Evolutionary conservation across 2,888 invertebrate genomes (phyloP).

Genomic region (Zhuqinia jingwanae): DNA sequence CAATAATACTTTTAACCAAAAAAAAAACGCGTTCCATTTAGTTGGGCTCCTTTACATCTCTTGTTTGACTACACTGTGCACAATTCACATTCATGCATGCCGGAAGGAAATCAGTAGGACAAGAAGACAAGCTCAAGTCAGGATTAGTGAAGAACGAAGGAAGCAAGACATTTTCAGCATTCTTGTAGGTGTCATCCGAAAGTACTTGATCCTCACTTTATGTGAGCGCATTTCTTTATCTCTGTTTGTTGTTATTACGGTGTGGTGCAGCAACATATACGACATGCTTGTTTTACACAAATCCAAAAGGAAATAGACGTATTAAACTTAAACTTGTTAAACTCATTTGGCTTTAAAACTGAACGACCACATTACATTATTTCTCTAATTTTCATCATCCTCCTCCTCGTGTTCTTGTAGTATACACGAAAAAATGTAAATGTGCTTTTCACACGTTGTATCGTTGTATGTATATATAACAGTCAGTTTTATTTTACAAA

Average conservation of each 20-base stretch:
- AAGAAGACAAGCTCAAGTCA: constrained; percentile 39
- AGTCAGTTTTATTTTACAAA: too few species aligned
- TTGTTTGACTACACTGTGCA: background rate
- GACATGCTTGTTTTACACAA: background rate
- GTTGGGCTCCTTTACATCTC: background rate
- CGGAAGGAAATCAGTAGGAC: constrained; percentile 48
- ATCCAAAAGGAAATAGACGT: background rate
- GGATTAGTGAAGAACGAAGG: constrained; percentile 21
- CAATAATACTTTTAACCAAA: constrained; percentile 33
- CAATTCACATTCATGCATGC: constrained; percentile 20
- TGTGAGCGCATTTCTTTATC: constrained; percentile 23
- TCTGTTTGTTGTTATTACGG: background rate
- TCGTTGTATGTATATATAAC: too few species aligned
- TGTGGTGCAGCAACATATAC: background rate
- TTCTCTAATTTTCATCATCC: too few species aligned
- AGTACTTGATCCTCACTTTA: constrained; percentile 62
- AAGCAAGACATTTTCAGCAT: constrained; percentile 55
- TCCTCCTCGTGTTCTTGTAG: too few species aligned
- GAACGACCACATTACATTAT: too few species aligned
- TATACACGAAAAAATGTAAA: too few species aligned
- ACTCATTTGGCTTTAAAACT: background rate
- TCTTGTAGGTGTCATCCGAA: constrained; percentile 63
- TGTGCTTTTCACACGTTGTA: too few species aligned
- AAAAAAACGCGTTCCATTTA: background rate
- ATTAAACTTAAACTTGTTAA: background rate